Evolutionary conservation across 2,888 invertebrate species (phyloP).

Genomic region (Cephus spinipes): DNA sequence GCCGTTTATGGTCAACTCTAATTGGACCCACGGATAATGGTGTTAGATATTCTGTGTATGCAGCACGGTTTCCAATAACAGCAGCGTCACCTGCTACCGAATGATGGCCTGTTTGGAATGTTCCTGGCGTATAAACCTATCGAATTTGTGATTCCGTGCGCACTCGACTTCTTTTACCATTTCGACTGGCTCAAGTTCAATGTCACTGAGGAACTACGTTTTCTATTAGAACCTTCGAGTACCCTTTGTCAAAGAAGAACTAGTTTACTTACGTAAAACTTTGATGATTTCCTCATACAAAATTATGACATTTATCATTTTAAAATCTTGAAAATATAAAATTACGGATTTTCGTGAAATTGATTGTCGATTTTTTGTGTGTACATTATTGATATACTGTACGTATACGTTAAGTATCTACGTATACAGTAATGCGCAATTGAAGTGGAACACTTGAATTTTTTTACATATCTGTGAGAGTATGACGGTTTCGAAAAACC

Average conservation of each 20-base stretch:
- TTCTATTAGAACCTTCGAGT: not conserved
- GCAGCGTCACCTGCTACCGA: constrained; percentile 13
- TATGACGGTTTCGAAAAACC: too few relatives aligned
- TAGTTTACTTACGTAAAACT: not conserved
- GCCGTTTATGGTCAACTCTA: constrained; percentile 25
- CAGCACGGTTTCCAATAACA: constrained; percentile 36
- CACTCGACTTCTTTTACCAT: not conserved
- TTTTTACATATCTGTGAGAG: too few relatives aligned
- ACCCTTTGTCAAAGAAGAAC: not conserved
- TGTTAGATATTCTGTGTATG: constrained; percentile 32
- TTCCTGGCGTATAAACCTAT: not conserved
- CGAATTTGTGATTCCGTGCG: not conserved
- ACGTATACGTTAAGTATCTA: not conserved
- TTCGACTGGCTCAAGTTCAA: not conserved
- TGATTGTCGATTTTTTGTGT: not conserved
- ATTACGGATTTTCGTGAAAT: not conserved
- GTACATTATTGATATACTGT: not conserved
- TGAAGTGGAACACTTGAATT: too few relatives aligned
- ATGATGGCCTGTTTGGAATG: not conserved
- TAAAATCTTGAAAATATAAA: not conserved
- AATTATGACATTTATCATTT: too few relatives aligned
- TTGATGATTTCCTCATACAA: not conserved
- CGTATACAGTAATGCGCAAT: too few relatives aligned
- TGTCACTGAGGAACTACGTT: not conserved
- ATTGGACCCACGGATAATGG: constrained; percentile 32